Base-by-base conservation (phyloP, 1,140 invertebrate genomes). In the Drosophila hydei region DNA sequence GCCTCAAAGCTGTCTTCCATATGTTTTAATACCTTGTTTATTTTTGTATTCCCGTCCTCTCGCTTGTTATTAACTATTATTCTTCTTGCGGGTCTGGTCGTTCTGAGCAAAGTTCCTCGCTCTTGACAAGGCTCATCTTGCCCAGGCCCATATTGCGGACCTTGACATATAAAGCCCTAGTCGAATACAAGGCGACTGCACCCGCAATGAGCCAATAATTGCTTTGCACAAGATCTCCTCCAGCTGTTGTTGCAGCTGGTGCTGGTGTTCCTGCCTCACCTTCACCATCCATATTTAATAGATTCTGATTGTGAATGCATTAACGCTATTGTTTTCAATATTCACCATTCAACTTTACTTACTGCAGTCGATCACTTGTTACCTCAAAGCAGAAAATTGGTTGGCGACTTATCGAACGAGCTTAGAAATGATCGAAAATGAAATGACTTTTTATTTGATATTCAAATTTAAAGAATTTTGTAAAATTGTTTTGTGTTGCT, bases 81-180 rank as follows among this genome's bases (percentile, higher is more conserved):
- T n/a, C n/a, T n/a, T n/a, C n/a, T n/a, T n/a, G n/a, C n/a, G n/a
- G n/a, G n/a, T n/a, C n/a, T n/a, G n/a, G n/a, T n/a, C n/a, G n/a
- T n/a, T n/a, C n/a, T n/a, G n/a, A n/a, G n/a, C n/a, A n/a, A n/a
- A n/a, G n/a, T n/a, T n/a, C n/a, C n/a, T n/a, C n/a, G n/a, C n/a
- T n/a, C n/a, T 25, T 1, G 4, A 12, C 38, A 14, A 14, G 5
- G 8, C n/a, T 11, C 1, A 1, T 7, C 25, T 14, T 9, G 14
- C 16, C 4, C 21, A 75, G 4, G 14, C 16, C 4, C 21, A 75
- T 4, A 0, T 61, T 36, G 0, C 54, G 48, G 0, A 79, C 18
- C 61, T 79, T 78, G 4, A 64, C 6, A 72, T 76, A 80, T 18
- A 79, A 11, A 12, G 56, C 72, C 3, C 43, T 18, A 7, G 76